Conservation (phyloP, 2,113 vertebrate species). For the Phaethornis superciliosus region DNA sequence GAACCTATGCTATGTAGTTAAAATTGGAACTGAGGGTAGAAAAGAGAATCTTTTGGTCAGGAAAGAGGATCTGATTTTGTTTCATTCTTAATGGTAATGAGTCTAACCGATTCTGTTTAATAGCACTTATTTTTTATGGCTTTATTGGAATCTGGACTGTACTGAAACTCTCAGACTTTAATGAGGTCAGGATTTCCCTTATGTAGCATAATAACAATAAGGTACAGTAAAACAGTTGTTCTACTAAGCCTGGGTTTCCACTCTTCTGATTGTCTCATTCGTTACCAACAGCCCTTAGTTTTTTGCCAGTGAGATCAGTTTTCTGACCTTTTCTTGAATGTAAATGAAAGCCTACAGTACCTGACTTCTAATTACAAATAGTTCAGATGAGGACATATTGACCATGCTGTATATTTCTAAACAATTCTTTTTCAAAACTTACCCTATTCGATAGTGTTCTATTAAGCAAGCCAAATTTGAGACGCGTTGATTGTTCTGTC, state of each 20-base stretch:
- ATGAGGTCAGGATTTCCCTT: not conserved
- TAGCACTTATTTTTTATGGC: not conserved
- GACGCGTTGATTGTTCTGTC: not conserved
- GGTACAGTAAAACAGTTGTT: not conserved
- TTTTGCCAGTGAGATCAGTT: not conserved
- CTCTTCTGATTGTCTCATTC: not conserved
- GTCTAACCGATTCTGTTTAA: not conserved
- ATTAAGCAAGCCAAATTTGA: not conserved
- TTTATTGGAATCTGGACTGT: not conserved
- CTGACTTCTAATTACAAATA: not conserved
- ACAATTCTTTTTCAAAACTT: not conserved
- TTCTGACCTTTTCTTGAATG: not conserved
- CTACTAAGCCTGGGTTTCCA: not conserved
- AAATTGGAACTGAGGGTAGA: not conserved
- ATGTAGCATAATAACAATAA: not conserved
- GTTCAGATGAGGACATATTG: not conserved
- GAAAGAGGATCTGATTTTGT: not conserved
- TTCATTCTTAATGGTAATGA: not conserved
- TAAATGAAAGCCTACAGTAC: not conserved
- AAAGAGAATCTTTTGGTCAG: not conserved
- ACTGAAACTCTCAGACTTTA: not conserved
- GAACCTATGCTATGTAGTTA: not conserved
- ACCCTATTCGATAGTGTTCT: not conserved
- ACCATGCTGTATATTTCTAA: not conserved
- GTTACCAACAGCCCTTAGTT: not conserved